Conservation (phyloP, 2,797 vertebrate genomes). For the Podarcis lilfordi region DNA sequence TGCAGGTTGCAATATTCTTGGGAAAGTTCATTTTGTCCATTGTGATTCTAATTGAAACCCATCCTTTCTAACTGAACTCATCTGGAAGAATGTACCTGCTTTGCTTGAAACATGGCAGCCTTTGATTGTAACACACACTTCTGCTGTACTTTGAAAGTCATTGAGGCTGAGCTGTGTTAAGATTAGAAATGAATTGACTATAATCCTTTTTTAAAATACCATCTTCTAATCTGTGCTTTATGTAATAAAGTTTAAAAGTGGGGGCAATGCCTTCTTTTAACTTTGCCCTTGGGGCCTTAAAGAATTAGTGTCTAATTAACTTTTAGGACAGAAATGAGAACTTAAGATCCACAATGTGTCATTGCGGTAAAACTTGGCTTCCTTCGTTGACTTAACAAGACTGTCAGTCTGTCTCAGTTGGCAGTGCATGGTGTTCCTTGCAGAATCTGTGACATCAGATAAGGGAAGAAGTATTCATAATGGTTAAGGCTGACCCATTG, state of each 20-base stretch:
- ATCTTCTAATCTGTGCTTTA: slow-evolving; percentile 42
- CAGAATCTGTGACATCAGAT: not conserved
- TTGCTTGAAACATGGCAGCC: not conserved
- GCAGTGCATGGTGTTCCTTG: not conserved
- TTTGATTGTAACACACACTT: not conserved
- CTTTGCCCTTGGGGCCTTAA: slow-evolving; percentile 26
- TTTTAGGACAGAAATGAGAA: slow-evolving; percentile 39
- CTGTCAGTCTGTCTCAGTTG: slow-evolving; percentile 21
- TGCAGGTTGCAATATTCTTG: not conserved
- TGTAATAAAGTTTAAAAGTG: slow-evolving; percentile 17
- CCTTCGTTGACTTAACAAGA: slow-evolving; percentile 25
- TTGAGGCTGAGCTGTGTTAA: not conserved
- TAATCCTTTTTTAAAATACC: slow-evolving; percentile 16
- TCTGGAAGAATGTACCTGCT: too few species aligned
- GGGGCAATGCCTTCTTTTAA: slow-evolving; percentile 32
- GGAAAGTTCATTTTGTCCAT: not conserved
- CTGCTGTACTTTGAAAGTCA: slow-evolving; percentile 7
- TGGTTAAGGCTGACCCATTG: not conserved
- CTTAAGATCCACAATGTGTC: slow-evolving; percentile 41
- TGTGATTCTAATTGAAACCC: not conserved
- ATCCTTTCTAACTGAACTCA: not conserved
- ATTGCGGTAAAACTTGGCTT: slow-evolving; percentile 47
- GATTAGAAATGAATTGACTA: slow-evolving; percentile 2
- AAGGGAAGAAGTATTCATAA: slow-evolving; percentile 15
- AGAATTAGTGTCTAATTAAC: slow-evolving; percentile 29